A percentile compares a stretch with the other conserved stretches of the same genome.
Conservation (phyloP, 2,113 vertebrate species). For the Ardeotis arabs region DNA sequence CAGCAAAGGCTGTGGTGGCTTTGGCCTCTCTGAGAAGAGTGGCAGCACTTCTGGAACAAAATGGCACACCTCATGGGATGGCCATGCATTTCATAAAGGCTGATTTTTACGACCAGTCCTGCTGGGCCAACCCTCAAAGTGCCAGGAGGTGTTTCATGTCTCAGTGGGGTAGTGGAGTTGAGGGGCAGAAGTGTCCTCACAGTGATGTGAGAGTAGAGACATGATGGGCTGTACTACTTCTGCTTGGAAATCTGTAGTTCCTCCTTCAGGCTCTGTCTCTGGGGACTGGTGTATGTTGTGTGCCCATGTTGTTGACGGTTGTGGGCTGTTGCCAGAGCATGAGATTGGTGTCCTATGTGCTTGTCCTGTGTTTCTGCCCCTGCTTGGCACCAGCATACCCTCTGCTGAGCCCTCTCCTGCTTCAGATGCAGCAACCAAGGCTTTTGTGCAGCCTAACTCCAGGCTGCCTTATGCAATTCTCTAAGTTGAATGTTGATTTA, state of each 20-base stretch:
- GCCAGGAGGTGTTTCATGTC: neutral
- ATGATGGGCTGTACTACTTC: neutral
- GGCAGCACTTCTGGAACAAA: neutral
- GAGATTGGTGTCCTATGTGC: neutral
- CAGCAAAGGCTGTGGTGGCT: neutral
- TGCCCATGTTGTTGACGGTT: rapidly evolving
- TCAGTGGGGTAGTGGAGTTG: neutral
- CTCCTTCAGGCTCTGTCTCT: neutral
- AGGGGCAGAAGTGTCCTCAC: neutral
- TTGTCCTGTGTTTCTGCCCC: neutral
- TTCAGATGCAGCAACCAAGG: neutral
- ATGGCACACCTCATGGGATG: rapidly evolving
- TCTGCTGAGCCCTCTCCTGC: neutral
- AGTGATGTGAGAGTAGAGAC: neutral
- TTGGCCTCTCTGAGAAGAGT: neutral
- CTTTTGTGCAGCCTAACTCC: neutral
- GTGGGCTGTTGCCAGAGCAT: neutral
- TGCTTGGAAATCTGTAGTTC: neutral
- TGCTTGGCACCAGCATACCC: neutral
- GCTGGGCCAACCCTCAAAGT: neutral
- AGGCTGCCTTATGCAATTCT: neutral
- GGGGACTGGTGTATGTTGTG: neutral
- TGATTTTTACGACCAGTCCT: neutral
- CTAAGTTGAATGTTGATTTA: neutral
- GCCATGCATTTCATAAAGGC: neutral